Evolutionary conservation across 1,140 invertebrate genomes (phyloP), one percentile per base, ranked within the genome.

Genomic region (Cyrtorhinus lividipennis): DNA sequence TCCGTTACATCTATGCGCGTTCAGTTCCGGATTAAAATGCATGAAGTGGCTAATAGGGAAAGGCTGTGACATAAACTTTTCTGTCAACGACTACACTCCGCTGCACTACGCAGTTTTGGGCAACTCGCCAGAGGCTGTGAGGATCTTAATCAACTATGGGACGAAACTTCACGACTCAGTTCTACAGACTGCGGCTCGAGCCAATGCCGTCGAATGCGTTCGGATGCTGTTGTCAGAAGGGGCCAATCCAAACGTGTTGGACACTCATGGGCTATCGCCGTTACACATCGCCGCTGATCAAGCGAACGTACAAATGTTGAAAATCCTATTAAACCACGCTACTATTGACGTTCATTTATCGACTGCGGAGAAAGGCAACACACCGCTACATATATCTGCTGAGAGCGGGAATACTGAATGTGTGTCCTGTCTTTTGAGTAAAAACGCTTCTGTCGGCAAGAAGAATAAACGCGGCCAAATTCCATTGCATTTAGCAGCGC

Each of bases 91-190:
- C 23, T 85, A 83, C 68, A 83, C 83, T 0, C 86, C 87, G 0
- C 77, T 89, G 63, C 87, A 90, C 73, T 88, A 85, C 69, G 86
- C 87, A 2, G 87, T 87, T 24, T 86, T 88, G 69, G 86, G 86
- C 0, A 85, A 88, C 70, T 83, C 85, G 44, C 75, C 80, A 3
- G 83, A 85, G 69, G 84, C 85, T 8, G 81, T 84, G 59, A 81
- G 82, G 72, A 77, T 86, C 64, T 76, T 90, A 26, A 76, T 88
- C 53, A 80, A 81, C 22, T 79, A 80, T 58, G 83, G 83, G 5
- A 80, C 83, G 22, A 67, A 79, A 81, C 59, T 65, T 1, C 83
- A 85, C 67, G 86, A 88, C 66, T 85, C 83, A n/a, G 79, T 88
- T 10, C 72, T 91, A 2, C 86, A 89, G 69, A 84, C 82, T 62